Evolutionary conservation across 1,140 invertebrate genomes (phyloP).

Genomic region (Calliphora vicina): DNA sequence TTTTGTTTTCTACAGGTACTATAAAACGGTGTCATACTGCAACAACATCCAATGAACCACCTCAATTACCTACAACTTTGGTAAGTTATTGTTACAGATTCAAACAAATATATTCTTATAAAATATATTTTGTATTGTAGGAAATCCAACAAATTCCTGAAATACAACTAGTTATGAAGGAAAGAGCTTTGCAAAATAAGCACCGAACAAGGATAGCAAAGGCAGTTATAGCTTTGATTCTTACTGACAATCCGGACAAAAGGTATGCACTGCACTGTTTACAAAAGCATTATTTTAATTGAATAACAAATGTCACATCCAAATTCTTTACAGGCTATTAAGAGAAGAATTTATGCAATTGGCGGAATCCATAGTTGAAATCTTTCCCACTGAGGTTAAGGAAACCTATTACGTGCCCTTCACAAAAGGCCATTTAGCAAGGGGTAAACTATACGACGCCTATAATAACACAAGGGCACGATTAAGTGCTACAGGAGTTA

Average conservation of each 20-base stretch:
- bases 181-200: background rate
- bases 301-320: too few species aligned
- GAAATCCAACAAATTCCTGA: background rate
- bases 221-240: background rate
- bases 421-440: background rate
- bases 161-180: background rate
- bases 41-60: too few species aligned
- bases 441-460: background rate
- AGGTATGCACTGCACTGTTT: too few species aligned
- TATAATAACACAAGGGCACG: background rate
- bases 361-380: background rate
- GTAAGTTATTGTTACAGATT: too few species aligned
- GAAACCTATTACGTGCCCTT: slow-evolving; percentile 1
- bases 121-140: too few species aligned
- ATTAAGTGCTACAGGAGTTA: background rate
- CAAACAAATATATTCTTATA: too few species aligned
- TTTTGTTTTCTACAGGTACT: too few species aligned
- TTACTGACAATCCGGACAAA: background rate
- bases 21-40: too few species aligned
- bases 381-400: background rate
- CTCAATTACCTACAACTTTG: too few species aligned
- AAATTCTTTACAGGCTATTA: background rate
- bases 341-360: background rate
- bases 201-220: background rate
- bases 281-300: too few species aligned